Base-by-base conservation (phyloP, 1,140 invertebrate species). In the Drosophila tsacasi region DNA sequence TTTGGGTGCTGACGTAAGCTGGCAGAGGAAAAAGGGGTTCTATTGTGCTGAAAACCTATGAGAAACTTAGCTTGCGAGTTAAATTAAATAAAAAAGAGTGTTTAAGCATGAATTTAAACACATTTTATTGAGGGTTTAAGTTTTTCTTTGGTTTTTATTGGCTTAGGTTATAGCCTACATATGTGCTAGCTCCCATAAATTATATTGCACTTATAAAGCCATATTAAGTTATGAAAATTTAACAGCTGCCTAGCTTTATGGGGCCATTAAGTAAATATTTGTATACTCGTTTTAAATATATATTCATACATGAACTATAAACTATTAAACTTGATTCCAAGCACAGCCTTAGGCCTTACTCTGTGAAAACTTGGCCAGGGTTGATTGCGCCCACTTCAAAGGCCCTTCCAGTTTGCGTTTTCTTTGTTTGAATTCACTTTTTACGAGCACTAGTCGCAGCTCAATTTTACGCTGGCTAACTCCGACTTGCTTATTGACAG, bases 391-490 rank as follows among this genome's bases (percentile, higher is more conserved):
- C 44, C 27, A 37, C 54, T 61, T 72, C 30, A 37, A 73, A 23
- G 47, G 40, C 65, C 55, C 42, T 69, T 69, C 42, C 49, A 35
- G n/a, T 60, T 60, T 9, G 32, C 54, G 68, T 73, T 61, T 60
- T 37, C 71, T 52, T 74, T 74, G 71, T 74, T 74, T 61, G 55
- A 61, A 73, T 30, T 73, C 71, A 30, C 68, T 42, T 23, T 50
- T 39, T 13, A 60, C 67, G 35, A 49, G 52, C 10, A 27, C 17
- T 35, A 9, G 19, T 46, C 19, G 42, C 35, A 30, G 66, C 69
- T 50, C 67, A 73, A 73, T 73, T 73, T 72, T 40, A 73, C 67
- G 69, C 52, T 37, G 32, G 66, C 67, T 44, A 73, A 61, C 71
- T 61, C 68, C 55, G 54, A 39, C 68, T 74, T 58, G 46, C 21